Conservation (phyloP, 37 sponge, comb jelly and placozoan genomes). For the Aplysina aerophoba region DNA sequence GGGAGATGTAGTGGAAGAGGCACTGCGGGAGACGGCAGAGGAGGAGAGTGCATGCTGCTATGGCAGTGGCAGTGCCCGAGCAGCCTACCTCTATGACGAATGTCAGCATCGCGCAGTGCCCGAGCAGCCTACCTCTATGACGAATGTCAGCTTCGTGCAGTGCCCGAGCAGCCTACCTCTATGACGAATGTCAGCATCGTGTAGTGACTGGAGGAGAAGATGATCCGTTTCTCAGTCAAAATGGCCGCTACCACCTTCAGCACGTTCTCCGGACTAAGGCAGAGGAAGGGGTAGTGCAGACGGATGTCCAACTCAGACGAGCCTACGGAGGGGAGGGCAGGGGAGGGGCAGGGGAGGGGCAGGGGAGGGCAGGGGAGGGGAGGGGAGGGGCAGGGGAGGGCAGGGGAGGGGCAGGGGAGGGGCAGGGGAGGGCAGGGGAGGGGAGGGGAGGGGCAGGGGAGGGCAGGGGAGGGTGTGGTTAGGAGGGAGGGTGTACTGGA, state of each 20-base stretch:
- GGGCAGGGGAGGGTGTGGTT: neutral
- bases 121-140: neutral
- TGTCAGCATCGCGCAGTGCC: neutral
- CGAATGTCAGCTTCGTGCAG: neutral
- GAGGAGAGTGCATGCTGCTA: neutral
- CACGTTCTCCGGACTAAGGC: slow-evolving; percentile 56
- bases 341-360: slow-evolving; percentile 2
- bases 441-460: neutral
- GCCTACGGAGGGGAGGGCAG: slow-evolving; percentile 15
- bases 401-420: neutral
- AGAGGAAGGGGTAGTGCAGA: slow-evolving; percentile 76
- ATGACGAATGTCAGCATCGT: slow-evolving; percentile 64
- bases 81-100: neutral
- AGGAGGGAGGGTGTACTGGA: neutral
- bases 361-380: neutral
- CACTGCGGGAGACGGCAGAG: slow-evolving; percentile 43
- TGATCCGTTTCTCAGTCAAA: slow-evolving; percentile 50
- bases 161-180: slow-evolving; percentile 37
- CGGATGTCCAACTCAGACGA: slow-evolving; percentile 66
- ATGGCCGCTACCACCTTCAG: slow-evolving; percentile 66
- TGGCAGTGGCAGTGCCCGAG: neutral
- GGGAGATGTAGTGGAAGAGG: slow-evolving; percentile 63
- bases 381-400: neutral
- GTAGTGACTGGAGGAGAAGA: slow-evolving; percentile 65
- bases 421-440: neutral